These are phyloP conservation scores for Aporophyla nigra DNA, from an alignment of 2,888 invertebrate species.

Conservation along the genomic window DNA sequence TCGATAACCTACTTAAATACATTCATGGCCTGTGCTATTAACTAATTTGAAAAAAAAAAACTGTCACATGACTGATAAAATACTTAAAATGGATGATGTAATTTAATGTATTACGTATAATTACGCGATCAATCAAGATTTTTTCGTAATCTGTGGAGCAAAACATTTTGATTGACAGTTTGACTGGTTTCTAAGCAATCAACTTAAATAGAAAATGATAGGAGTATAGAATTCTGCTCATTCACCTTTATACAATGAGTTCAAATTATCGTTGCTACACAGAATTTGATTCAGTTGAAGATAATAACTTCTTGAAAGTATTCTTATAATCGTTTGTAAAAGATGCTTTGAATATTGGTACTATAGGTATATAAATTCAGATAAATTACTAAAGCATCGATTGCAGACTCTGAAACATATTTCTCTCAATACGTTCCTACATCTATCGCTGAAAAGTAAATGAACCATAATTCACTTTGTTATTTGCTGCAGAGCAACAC, in stretches of 20 bases:
- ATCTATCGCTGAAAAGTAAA: constrained; percentile 31
- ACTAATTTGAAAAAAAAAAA: constrained; percentile 10
- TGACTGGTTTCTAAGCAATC: constrained; percentile 42
- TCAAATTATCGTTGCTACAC: constrained; percentile 37
- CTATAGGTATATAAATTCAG: constrained; percentile 1
- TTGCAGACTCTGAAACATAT: neutral
- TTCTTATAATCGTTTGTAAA: constrained; percentile 14
- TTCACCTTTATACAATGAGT: constrained; percentile 44
- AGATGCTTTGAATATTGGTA: constrained; percentile 14
- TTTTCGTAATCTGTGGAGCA: constrained; percentile 44
- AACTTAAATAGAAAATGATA: constrained; percentile 38
- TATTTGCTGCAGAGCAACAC: constrained; percentile 2
- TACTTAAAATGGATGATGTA: constrained; percentile 21
- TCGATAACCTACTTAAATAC: constrained; percentile 38
- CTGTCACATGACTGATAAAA: constrained; percentile 48
- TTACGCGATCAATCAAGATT: constrained; percentile 42
- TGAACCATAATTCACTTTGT: neutral
- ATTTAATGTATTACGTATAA: constrained; percentile 27
- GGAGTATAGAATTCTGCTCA: constrained; percentile 20
- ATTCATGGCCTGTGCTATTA: constrained; percentile 15
- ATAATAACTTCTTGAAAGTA: constrained; percentile 19
- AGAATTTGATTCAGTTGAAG: constrained; percentile 36
- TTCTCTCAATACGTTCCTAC: neutral
- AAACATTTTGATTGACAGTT: constrained; percentile 59
- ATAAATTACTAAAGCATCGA: neutral